phyloP scores from a whole-genome alignment of 2,113 vertebrate genomes.

The Vulpes lagopus region DNA sequence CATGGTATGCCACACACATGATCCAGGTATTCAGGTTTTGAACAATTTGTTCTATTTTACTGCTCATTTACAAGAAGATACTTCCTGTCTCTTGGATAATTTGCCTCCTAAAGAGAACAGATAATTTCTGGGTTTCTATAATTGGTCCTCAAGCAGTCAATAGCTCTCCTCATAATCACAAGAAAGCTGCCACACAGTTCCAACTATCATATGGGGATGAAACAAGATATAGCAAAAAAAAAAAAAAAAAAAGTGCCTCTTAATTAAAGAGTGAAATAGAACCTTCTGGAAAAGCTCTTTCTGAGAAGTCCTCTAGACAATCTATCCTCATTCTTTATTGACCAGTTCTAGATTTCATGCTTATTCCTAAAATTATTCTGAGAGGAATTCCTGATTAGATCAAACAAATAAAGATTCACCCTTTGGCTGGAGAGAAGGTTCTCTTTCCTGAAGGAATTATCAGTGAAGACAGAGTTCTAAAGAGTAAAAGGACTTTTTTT shows the following conservation, averaged over 20 bases:
- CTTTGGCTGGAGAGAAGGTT: background rate
- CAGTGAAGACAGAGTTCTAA: background rate
- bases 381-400: background rate
- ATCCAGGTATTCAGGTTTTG: background rate
- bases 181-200: background rate
- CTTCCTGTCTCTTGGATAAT: background rate
- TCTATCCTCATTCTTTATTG: background rate
- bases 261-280: background rate
- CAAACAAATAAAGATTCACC: background rate
- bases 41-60: background rate
- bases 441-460: background rate
- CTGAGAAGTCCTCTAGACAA: background rate
- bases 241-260: background rate
- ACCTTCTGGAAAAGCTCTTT: background rate
- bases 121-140: background rate
- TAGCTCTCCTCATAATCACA: background rate
- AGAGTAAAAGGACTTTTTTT: background rate
- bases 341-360: background rate
- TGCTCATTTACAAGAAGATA: background rate
- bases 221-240: background rate
- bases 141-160: background rate
- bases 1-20: background rate
- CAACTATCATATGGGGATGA: background rate
- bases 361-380: background rate
- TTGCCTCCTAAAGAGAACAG: conserved; percentile 3